These are phyloP conservation scores for Mallotus villosus DNA, from an alignment of 2,797 vertebrate species.

Conservation along the genomic window DNA sequence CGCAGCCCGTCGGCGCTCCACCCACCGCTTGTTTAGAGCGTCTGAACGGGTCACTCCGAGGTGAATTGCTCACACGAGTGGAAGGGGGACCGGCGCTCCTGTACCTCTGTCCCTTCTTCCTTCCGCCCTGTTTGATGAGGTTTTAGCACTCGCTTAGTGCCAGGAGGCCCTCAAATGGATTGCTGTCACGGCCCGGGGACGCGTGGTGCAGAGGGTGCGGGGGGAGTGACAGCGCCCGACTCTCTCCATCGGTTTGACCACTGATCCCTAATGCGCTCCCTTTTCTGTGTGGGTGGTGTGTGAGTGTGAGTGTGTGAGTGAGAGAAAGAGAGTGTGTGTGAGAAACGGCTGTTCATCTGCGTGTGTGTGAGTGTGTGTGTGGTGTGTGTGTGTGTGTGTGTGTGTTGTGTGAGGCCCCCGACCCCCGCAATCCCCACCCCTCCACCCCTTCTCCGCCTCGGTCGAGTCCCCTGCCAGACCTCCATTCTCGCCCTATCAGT, in stretches of 20 bases:
- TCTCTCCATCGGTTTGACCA: constrained; percentile 43
- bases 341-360: not conserved
- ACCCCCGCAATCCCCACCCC: not conserved
- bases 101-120: constrained; percentile 39
- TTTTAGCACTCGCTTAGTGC: constrained; percentile 68
- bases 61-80: constrained; percentile 66
- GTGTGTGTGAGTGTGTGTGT: not conserved
- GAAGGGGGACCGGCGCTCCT: constrained; percentile 37
- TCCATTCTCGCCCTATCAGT: constrained; percentile 41
- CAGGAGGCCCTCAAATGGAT: constrained; percentile 62
- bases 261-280: constrained; percentile 43
- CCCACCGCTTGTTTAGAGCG: constrained; percentile 54
- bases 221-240: constrained; percentile 40
- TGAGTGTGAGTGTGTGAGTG: too few relatives aligned
- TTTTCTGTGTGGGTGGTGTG: not conserved
- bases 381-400: not conserved
- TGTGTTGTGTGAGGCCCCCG: not conserved
- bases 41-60: constrained; percentile 61
- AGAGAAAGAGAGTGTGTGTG: not conserved
- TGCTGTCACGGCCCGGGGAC: constrained; percentile 58
- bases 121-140: constrained; percentile 64
- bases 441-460: constrained; percentile 28
- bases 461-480: constrained; percentile 32
- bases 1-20: too few relatives aligned
- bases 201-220: constrained; percentile 11